Percentiles rank a stretch among this genome's conserved stretches.
Conservation (phyloP, 1,140 invertebrate genomes). For the Heliconius hermathena region DNA sequence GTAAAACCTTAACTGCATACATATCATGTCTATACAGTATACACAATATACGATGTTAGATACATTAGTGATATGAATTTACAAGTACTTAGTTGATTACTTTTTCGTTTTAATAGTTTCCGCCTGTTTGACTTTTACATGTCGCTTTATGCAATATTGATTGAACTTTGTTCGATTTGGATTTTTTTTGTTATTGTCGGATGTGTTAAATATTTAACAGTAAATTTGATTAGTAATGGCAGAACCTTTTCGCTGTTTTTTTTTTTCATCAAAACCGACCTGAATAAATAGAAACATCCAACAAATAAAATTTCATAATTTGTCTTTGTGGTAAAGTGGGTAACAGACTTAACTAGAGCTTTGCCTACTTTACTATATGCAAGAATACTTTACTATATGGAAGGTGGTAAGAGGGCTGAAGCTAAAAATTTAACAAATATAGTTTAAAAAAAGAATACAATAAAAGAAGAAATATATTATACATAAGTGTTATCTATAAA, state of each 20-base stretch:
- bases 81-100: constrained; percentile 26
- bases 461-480: too few species aligned
- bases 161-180: neutral
- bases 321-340: neutral
- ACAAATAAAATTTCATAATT: too few species aligned
- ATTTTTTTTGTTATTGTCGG: neutral
- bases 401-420: too few species aligned
- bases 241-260: too few species aligned
- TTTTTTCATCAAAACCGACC: too few species aligned
- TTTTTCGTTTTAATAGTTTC: constrained; percentile 14
- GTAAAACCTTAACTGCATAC: constrained; percentile 49
- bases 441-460: too few species aligned
- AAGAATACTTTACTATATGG: too few species aligned
- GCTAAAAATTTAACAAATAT: too few species aligned
- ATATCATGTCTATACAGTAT: constrained; percentile 28
- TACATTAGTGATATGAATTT: constrained; percentile 40
- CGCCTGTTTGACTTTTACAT: constrained; percentile 8
- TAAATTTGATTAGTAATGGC: too few species aligned
- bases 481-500: neutral
- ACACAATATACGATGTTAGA: constrained; percentile 33
- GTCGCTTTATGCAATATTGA: neutral
- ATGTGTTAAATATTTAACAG: neutral
- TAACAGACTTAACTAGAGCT: neutral
- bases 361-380: neutral
- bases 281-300: too few species aligned